Evolutionary conservation across 2,113 vertebrate genomes (phyloP).

Genomic region (Ameiurus melas): DNA sequence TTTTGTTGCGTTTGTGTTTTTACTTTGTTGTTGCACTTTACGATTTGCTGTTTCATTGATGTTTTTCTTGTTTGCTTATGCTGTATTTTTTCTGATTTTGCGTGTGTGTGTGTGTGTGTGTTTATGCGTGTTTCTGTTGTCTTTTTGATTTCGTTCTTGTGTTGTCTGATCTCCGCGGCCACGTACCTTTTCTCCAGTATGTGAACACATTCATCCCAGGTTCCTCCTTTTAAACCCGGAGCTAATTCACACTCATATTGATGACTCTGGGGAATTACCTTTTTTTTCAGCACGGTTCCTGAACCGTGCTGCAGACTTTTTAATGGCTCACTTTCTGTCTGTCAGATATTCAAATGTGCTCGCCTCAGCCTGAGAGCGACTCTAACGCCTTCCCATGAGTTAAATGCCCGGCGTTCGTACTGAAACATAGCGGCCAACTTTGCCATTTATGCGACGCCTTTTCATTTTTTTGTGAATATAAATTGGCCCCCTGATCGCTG

Average conservation of each 20-base stretch:
- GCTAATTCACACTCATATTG: conserved; percentile 74
- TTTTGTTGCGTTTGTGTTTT: neutral
- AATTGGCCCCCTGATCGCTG: conserved; percentile 74
- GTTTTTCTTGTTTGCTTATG: neutral
- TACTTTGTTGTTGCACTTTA: neutral
- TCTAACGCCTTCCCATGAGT: conserved; percentile 61
- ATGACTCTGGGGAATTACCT: conserved; percentile 70
- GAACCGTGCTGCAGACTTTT: conserved; percentile 72
- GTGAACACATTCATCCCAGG: neutral
- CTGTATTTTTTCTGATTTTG: too few relatives aligned
- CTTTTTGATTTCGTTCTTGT: neutral
- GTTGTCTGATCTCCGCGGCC: conserved; percentile 33
- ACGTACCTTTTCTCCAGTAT: neutral
- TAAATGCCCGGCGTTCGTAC: conserved; percentile 74
- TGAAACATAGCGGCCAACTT: conserved; percentile 69
- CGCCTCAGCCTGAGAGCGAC: conserved; percentile 49
- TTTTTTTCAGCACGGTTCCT: conserved; percentile 71
- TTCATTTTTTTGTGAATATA: conserved; percentile 63
- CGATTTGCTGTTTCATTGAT: neutral
- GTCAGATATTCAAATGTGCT: conserved; percentile 77
- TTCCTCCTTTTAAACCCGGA: conserved; percentile 62
- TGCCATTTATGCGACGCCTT: conserved; percentile 63
- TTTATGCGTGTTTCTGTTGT: neutral
- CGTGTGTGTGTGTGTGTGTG: neutral
- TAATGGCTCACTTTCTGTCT: conserved; percentile 78